These are phyloP conservation scores for Temnothorax ravouxi DNA, from an alignment of 2,888 invertebrate genomes.

Conservation along the genomic window DNA sequence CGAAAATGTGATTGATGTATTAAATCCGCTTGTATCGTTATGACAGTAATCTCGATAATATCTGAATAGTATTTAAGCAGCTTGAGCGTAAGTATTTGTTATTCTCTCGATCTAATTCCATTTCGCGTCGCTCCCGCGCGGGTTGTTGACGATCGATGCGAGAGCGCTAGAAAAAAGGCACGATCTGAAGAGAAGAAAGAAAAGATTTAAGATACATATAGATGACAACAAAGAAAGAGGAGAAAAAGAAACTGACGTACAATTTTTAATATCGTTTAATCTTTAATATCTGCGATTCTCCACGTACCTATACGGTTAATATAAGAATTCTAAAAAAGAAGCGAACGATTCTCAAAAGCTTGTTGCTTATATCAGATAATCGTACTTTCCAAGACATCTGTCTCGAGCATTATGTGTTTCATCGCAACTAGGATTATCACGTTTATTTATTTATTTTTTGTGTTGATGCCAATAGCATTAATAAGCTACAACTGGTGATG, in stretches of 20 bases:
- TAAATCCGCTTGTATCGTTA: neutral
- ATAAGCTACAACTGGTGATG: slow-evolving; percentile 60
- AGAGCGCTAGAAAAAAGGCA: neutral
- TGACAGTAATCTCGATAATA: neutral
- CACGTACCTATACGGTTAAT: neutral
- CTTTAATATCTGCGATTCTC: neutral
- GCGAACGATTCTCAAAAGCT: neutral
- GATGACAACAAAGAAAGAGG: neutral
- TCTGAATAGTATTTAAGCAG: neutral
- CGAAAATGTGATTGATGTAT: neutral
- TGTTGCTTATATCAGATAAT: neutral
- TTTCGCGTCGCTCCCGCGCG: neutral
- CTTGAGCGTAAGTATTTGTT: neutral
- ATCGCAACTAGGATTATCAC: slow-evolving; percentile 55
- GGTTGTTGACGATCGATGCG: neutral
- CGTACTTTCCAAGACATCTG: slow-evolving; percentile 31
- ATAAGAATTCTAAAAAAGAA: neutral
- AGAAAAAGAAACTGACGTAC: neutral
- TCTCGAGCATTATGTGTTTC: slow-evolving; percentile 30
- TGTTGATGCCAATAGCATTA: slow-evolving; percentile 68
- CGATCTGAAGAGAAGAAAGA: neutral
- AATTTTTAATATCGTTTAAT: neutral
- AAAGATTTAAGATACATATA: neutral
- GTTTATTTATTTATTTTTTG: slow-evolving; percentile 58
- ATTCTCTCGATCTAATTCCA: neutral